phyloP scores from a whole-genome alignment of 2,797 vertebrate genomes.

The Rhinichthys osculus region DNA sequence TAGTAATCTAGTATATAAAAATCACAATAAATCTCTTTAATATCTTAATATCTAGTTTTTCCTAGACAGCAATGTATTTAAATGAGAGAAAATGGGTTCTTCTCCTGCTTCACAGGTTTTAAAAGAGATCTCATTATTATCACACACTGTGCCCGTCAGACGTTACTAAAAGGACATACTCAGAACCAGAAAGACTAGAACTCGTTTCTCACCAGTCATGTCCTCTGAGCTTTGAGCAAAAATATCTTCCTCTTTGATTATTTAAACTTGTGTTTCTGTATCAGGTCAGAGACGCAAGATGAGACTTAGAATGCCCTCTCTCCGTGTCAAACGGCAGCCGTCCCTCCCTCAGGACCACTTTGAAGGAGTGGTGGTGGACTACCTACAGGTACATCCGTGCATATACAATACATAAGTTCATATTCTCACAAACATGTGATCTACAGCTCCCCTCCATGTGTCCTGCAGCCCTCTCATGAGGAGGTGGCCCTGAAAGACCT shows the following conservation, averaged over 20 bases:
- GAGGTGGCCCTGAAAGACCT: constrained; percentile 87
- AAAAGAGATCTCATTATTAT: neutral
- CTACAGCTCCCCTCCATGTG: constrained; percentile 39
- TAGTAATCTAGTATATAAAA: neutral
- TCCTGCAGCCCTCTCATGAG: constrained; percentile 79
- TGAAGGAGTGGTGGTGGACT: constrained; percentile 90
- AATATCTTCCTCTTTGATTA: neutral
- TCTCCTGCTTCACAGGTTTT: neutral
- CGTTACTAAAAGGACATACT: neutral
- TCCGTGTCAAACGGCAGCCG: constrained; percentile 80
- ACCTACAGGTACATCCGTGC: constrained; percentile 78
- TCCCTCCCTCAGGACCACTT: constrained; percentile 87
- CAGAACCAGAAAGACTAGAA: neutral
- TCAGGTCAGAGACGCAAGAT: constrained; percentile 84
- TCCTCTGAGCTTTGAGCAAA: neutral
- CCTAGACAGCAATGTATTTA: neutral
- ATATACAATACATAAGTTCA: constrained; percentile 6
- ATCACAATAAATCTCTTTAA: neutral
- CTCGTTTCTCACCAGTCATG: neutral
- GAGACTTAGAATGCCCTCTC: constrained; percentile 85
- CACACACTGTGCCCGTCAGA: neutral
- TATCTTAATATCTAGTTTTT: neutral
- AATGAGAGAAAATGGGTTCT: neutral
- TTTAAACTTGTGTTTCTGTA: neutral
- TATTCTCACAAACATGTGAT: constrained; percentile 31